These are phyloP conservation scores for Oophaga pumilio DNA, from an alignment of 2,113 vertebrate species.

Conservation along the genomic window DNA sequence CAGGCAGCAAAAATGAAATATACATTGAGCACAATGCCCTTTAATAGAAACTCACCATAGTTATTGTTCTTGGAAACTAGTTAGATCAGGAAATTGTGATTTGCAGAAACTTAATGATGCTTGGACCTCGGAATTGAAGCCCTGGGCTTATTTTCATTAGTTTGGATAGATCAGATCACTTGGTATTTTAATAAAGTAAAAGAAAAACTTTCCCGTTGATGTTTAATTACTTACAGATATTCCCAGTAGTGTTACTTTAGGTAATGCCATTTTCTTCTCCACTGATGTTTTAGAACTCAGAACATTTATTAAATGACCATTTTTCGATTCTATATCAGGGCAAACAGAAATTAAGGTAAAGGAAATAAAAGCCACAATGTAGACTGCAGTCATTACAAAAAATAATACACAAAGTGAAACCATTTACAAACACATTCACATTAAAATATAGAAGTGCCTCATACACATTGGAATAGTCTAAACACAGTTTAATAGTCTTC, in stretches of 20 bases:
- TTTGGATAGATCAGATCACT: slow-evolving; percentile 18
- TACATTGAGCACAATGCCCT: background rate
- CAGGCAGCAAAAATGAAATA: background rate
- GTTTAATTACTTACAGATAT: slow-evolving; percentile 25
- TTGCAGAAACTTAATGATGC: slow-evolving; percentile 19
- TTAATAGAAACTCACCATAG: background rate
- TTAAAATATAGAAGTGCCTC: background rate
- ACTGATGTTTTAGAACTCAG: background rate
- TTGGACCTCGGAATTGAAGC: background rate
- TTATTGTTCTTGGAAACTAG: background rate
- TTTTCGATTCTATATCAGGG: background rate
- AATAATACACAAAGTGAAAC: background rate
- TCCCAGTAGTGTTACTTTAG: background rate
- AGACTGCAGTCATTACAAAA: background rate
- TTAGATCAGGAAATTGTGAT: background rate
- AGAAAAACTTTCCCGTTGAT: background rate
- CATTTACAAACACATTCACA: background rate
- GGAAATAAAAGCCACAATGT: background rate
- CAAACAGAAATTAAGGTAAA: background rate
- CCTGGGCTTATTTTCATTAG: slow-evolving; percentile 26
- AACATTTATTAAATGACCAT: background rate
- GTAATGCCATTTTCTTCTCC: background rate
- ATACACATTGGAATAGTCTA: background rate
- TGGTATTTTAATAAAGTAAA: slow-evolving; percentile 22
- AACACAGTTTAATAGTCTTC: background rate